Percentiles rank a stretch among this genome's conserved stretches.
Evolutionary conservation across 1,140 invertebrate genomes (phyloP).

Genomic region (Diplogasteroides magnus): DNA sequence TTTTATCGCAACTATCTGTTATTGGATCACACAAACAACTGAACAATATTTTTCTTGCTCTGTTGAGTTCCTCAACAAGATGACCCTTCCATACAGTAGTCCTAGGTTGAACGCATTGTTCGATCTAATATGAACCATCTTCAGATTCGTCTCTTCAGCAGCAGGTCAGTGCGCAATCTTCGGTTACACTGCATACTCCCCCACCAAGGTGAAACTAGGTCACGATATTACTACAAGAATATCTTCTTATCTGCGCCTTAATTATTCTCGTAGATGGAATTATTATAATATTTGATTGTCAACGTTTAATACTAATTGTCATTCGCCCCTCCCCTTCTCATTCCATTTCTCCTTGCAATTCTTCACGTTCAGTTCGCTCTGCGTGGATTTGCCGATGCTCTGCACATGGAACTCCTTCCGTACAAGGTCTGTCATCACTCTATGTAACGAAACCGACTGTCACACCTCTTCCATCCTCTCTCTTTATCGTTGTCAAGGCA

Average conservation of each 20-base stretch:
- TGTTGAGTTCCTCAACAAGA: too few relatives aligned
- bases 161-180: conserved; percentile 83
- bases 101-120: background rate
- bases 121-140: too few relatives aligned
- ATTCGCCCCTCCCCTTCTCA: too few relatives aligned
- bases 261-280: too few relatives aligned
- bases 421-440: conserved; percentile 34
- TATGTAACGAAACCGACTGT: background rate
- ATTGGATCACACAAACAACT: background rate
- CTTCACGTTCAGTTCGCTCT: conserved; percentile 73
- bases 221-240: too few relatives aligned
- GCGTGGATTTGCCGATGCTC: conserved; percentile 81
- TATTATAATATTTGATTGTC: too few relatives aligned
- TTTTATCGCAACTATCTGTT: conserved; percentile 83
- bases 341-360: too few relatives aligned
- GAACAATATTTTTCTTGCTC: conserved; percentile 2
- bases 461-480: conserved; percentile 63
- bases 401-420: conserved; percentile 76
- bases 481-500: too few relatives aligned
- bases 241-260: too few relatives aligned
- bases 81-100: too few relatives aligned
- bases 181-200: conserved; percentile 82
- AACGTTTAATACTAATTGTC: too few relatives aligned
- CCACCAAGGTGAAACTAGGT: conserved; percentile 65
- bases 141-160: conserved; percentile 76